phyloP scores from a whole-genome alignment of 2,888 invertebrate species.

The Alsophila aescularia region DNA sequence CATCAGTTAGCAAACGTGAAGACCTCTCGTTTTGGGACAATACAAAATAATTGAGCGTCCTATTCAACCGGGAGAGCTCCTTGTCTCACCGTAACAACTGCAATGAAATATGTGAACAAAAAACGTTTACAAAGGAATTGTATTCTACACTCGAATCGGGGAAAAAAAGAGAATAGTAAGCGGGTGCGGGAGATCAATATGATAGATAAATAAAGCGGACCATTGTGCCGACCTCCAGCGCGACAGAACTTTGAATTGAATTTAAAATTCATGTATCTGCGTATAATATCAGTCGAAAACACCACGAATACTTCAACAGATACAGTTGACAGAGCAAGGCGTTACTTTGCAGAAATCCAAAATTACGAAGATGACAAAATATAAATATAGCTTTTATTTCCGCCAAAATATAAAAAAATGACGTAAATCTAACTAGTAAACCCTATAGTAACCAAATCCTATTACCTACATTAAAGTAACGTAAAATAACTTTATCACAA shows the following conservation, averaged over 20 bases:
- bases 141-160: constrained; percentile 60
- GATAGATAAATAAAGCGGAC: constrained; percentile 71
- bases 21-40: constrained; percentile 50
- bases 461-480: too few species aligned
- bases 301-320: background rate
- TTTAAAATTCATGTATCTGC: background rate
- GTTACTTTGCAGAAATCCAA: too few species aligned
- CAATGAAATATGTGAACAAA: constrained; percentile 75
- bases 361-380: too few species aligned
- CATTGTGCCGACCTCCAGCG: constrained; percentile 52
- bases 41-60: constrained; percentile 64
- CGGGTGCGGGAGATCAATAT: constrained; percentile 69
- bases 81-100: constrained; percentile 63
- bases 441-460: too few species aligned
- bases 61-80: constrained; percentile 63
- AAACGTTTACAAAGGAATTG: constrained; percentile 72
- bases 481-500: too few species aligned
- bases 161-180: constrained; percentile 60
- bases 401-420: too few species aligned
- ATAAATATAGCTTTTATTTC: too few species aligned
- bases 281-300: background rate
- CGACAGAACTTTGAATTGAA: background rate
- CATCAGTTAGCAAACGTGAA: constrained; percentile 30
- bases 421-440: too few species aligned
- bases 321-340: background rate